Base-by-base conservation (phyloP, 2,113 vertebrate genomes). In the Thomomys bottae region DNA sequence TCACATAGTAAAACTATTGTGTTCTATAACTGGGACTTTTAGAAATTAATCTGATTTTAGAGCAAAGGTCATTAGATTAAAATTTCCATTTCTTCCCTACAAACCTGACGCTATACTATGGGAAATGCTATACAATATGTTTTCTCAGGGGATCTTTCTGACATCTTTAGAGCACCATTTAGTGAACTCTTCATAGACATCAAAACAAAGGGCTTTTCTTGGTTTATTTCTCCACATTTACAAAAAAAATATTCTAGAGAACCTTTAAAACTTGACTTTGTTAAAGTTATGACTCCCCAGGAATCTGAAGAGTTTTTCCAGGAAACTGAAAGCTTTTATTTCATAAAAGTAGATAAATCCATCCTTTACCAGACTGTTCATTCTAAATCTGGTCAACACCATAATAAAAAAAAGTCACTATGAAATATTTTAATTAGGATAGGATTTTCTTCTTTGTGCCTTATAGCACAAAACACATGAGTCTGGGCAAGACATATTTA, bases 131-230 rank as follows among this genome's bases (percentile, higher is more conserved):
- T 14, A 17, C 1, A 32, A 14, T 70, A 7, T 67, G 0, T 40
- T 72, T 70, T 32, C 42, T 61, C 75, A 38, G 15, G 10, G 40
- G 94, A 67, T 68, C 23, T n/a, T 83, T 54, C 72, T 66, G 32
- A 79, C 30, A 67, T 28, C 28, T 40, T 73, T 26, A 38, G 32
- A 83, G 92, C 89, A 59, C 87, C 91, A 92, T 72, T 89, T 94
- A 94, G 87, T 92, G 89, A 38, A 57, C 12, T 71, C 4, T 42
- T 71, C 40, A 8, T 45, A 59, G 28, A 92, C 72, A 49, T 18
- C 64, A 59, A 57, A 26, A 64, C 40, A 64, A 45, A 73, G 73
- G 45, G 42, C 30, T 34, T 79, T 23, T 0, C 66, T 93, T 93
- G 87, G 61, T 36, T 85, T 78, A 54, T 54, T 45, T 70, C 49